Percentiles rank a stretch among this genome's conserved stretches.
These are phyloP conservation scores for Hyalella azteca DNA, from an alignment of 2,888 invertebrate species.

Conservation along the genomic window DNA sequence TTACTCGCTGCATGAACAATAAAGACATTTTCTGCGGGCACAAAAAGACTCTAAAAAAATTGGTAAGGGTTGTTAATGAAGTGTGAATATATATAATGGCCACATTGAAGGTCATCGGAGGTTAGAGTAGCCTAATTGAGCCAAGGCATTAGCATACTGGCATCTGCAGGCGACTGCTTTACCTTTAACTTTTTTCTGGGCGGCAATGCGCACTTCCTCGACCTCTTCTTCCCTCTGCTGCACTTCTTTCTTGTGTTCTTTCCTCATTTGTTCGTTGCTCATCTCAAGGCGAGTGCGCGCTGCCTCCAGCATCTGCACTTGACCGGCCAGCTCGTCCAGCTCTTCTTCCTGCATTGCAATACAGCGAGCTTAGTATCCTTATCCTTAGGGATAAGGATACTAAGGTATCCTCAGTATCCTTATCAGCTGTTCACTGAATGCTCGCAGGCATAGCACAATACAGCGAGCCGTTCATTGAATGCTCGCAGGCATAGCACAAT, in stretches of 20 bases:
- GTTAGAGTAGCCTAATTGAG: neutral
- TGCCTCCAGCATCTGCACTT: conserved; percentile 87
- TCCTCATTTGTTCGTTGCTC: conserved; percentile 88
- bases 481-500: no score
- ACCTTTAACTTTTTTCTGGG: conserved; percentile 91
- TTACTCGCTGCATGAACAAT: no score
- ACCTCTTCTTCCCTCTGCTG: conserved; percentile 91
- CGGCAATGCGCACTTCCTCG: conserved; percentile 87
- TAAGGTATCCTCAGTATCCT: no score
- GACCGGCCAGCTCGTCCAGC: conserved; percentile 91
- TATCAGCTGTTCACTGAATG: no score
- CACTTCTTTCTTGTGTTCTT: conserved; percentile 86
- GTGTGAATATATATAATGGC: no score
- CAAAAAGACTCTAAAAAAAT: no score
- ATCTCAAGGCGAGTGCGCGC: conserved; percentile 92
- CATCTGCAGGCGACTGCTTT: conserved; percentile 57
- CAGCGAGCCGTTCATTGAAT: no score
- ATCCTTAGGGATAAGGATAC: no score
- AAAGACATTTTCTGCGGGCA: no score
- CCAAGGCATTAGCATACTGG: neutral
- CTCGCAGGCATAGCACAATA: no score
- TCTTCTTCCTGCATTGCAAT: conserved; percentile 85
- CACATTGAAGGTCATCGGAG: neutral
- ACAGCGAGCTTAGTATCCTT: no score
- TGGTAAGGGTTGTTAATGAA: no score